phyloP scores from a whole-genome alignment of 2,113 vertebrate genomes.

The Fregetta grallaria region DNA sequence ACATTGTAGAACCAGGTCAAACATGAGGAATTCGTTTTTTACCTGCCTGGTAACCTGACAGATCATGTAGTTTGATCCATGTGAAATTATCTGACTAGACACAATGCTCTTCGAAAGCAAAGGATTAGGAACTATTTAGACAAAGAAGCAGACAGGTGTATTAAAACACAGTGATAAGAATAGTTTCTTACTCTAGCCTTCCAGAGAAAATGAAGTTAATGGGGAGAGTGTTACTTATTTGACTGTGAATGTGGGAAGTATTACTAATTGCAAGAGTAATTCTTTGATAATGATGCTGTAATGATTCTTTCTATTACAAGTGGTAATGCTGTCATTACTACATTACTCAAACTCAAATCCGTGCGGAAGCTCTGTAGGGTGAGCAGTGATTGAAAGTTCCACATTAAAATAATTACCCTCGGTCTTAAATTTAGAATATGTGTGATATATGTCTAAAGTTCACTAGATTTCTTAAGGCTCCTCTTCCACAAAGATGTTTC shows the following conservation, averaged over 20 bases:
- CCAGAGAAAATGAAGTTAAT: conserved; percentile 29
- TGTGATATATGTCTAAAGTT: not conserved
- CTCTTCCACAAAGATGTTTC: not conserved
- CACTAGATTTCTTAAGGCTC: not conserved
- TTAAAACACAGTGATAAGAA: not conserved
- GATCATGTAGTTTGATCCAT: not conserved
- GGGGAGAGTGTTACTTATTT: conserved; percentile 39
- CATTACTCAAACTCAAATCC: conserved; percentile 53
- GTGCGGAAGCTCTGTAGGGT: conserved; percentile 38
- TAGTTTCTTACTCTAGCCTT: not conserved
- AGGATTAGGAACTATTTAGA: not conserved
- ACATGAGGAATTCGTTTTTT: conserved; percentile 47
- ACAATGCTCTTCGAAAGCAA: not conserved
- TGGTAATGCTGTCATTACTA: conserved; percentile 48
- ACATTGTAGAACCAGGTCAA: conserved; percentile 57
- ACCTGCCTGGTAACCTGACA: conserved; percentile 47
- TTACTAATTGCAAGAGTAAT: conserved; percentile 67
- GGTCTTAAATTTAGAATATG: conserved; percentile 40
- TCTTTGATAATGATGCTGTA: conserved; percentile 61
- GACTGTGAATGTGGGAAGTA: conserved; percentile 51
- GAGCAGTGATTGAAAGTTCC: conserved; percentile 53
- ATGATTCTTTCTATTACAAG: conserved; percentile 57
- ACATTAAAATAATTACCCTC: conserved; percentile 55
- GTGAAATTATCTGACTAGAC: conserved; percentile 20
- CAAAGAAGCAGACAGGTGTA: not conserved